Evolutionary conservation across 1,140 invertebrate species (phyloP), one percentile per base, ranked within the genome.

Genomic region (Platorchestia sp.): DNA sequence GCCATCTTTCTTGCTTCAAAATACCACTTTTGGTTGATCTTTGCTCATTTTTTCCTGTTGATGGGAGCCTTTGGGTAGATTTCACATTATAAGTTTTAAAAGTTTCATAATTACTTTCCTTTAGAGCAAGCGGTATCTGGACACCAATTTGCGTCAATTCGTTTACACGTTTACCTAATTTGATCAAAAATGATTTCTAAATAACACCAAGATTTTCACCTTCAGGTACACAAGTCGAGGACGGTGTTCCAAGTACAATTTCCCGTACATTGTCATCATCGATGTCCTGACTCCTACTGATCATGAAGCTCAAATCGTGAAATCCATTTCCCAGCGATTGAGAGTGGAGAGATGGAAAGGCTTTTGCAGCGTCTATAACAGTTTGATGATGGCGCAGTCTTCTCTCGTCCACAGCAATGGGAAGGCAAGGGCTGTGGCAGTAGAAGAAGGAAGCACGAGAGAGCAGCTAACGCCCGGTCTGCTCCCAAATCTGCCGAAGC

Each of bases 291-390:
- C 87, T 90, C 87, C 41, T 5, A 90, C 87, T 42, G 41, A 42
- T 36, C 44, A 90, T 90, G 87, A 90, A 43, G 42, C 27, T 36
- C 87, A 90, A 90, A 42, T 42, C 5, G 41, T 90, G 0, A 90
- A 90, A 41, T 90, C 87, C 5, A 41, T 90, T 14, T 90, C 87
- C 41, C 87, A 90, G 27, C 41, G 87, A 22, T 41, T 90, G 7
- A 42, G 87, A 42, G 87, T 90, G 87, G 87, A 90, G 87, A 42
- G 87, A 44, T 90, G 87, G 87, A 90, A 90, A 44, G 87, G 87
- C 27, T 42, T 43, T 45, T 90, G 87, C 87, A 43, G 87, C 44
- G 87, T 90, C 44, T 90, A 90, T 27, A 90, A 42, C 87, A 43
- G 87, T 41, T 42, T 90, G 10, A 1, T 22, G 36, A 14, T 90